Conservation (phyloP, 2,888 invertebrate genomes). For the Callyntrura sp. region DNA sequence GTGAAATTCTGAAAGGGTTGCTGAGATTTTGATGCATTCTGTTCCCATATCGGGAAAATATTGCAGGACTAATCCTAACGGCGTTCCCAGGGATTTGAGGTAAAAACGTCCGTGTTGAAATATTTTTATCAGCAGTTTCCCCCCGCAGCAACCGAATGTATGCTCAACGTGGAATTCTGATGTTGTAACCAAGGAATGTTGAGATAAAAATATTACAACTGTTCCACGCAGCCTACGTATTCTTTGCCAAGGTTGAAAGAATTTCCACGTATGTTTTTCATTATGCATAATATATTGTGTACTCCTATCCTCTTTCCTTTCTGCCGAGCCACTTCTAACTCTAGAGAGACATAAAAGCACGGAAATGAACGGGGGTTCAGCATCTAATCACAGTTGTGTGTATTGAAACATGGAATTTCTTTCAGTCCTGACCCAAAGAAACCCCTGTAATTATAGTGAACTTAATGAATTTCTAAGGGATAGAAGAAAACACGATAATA, state of each 20-base stretch:
- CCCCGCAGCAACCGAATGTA: no score
- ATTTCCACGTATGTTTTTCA: no score
- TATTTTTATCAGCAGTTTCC: no score
- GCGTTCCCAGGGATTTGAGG: no score
- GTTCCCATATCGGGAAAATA: no score
- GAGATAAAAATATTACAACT: no score
- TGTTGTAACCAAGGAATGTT: no score
- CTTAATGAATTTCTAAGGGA: conserved; percentile 62
- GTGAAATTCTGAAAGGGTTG: conserved; percentile 70
- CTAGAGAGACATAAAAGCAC: not conserved
- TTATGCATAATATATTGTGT: not conserved
- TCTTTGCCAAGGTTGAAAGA: no score
- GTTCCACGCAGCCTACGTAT: no score
- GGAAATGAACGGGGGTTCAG: not conserved
- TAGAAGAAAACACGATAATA: conserved; percentile 20
- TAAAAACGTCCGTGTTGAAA: no score
- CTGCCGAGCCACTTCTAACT: not conserved
- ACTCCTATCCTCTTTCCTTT: not conserved
- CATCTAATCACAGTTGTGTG: not conserved
- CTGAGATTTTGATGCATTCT: conserved; percentile 67
- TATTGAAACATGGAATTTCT: conserved; percentile 2
- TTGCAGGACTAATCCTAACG: no score
- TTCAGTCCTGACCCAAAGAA: conserved; percentile 15
- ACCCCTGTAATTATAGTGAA: conserved; percentile 65
- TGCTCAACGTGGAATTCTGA: no score